Evolutionary conservation across 2,797 vertebrate species (phyloP).

Genomic region (Vespertilio murinus): DNA sequence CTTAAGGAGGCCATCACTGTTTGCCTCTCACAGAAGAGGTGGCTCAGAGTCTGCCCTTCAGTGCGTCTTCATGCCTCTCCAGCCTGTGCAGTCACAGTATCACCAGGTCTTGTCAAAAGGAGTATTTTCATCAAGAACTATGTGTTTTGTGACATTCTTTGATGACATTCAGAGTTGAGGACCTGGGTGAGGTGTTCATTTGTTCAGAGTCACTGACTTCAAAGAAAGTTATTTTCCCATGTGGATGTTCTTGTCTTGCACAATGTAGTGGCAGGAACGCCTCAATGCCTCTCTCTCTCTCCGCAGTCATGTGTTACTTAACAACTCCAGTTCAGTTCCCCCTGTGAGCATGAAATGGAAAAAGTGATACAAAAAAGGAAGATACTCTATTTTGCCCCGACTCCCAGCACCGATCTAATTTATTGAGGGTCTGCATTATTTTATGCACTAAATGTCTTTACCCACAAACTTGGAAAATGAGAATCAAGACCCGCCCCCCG

Average conservation of each 20-base stretch:
- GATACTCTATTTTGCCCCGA: not conserved
- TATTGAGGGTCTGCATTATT: not conserved
- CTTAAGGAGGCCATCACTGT: not conserved
- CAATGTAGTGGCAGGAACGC: not conserved
- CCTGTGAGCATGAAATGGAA: not conserved
- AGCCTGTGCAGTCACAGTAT: not conserved
- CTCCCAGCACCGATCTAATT: not conserved
- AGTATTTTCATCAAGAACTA: not conserved
- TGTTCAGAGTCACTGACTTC: not conserved
- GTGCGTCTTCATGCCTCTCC: not conserved
- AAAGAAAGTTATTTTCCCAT: not conserved
- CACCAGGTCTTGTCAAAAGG: not conserved
- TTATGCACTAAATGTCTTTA: not conserved
- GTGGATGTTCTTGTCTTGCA: not conserved
- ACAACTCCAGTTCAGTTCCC: not conserved
- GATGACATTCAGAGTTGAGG: not conserved
- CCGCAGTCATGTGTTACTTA: not conserved
- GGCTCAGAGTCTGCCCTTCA: not conserved
- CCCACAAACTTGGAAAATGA: not conserved
- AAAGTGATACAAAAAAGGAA: not conserved
- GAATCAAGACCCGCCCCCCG: not conserved
- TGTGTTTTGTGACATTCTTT: not conserved
- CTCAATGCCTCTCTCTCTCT: not conserved
- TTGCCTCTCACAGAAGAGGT: not conserved
- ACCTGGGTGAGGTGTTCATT: not conserved